A percentile compares a stretch with the other conserved stretches of the same genome.
These are phyloP conservation scores for Crocidura indochinensis DNA, from an alignment of 2,797 vertebrate species.

Conservation along the genomic window DNA sequence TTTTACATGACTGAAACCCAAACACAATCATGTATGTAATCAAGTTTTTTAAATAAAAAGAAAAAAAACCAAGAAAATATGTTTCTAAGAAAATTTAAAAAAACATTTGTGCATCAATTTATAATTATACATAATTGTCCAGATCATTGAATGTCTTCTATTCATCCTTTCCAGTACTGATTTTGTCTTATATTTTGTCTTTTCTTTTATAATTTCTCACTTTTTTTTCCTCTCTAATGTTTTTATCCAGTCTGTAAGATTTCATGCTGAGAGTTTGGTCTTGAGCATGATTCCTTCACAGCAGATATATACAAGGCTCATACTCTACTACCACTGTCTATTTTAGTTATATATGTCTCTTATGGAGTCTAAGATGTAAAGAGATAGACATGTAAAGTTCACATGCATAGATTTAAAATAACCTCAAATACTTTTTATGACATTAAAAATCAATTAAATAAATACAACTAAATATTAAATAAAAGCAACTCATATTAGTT, in stretches of 20 bases:
- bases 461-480: background rate
- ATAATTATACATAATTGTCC: slow-evolving; percentile 41
- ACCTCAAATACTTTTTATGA: background rate
- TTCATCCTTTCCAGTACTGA: background rate
- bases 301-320: background rate
- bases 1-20: too few species aligned
- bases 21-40: too few species aligned
- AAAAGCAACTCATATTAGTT: background rate
- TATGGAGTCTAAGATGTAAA: background rate
- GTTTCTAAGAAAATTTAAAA: slow-evolving; percentile 21
- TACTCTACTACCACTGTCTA: background rate
- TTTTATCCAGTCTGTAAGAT: background rate
- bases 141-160: background rate
- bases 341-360: background rate
- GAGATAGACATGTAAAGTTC: background rate
- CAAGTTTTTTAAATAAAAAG: too few species aligned
- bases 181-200: background rate
- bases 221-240: background rate
- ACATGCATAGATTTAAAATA: background rate
- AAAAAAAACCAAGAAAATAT: too few species aligned
- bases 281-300: background rate
- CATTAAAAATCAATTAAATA: background rate
- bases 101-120: background rate
- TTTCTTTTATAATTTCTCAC: slow-evolving; percentile 49
- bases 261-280: background rate